A percentile compares a stretch with the other conserved stretches of the same genome.
Evolutionary conservation across 2,113 vertebrate species (phyloP).

Genomic region (Athene noctua): DNA sequence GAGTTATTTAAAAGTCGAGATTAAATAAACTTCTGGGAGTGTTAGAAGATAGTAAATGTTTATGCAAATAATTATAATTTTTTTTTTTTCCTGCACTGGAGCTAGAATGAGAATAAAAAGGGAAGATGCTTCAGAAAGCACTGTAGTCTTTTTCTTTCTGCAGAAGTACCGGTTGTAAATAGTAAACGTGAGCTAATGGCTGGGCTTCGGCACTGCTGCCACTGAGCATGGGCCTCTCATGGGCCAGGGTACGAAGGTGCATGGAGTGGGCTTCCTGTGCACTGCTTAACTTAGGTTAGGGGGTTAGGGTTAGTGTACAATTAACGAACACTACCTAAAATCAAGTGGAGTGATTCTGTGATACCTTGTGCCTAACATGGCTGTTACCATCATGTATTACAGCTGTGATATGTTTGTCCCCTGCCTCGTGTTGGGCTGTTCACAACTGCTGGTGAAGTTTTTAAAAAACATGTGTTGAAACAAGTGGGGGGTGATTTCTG

Average conservation of each 20-base stretch:
- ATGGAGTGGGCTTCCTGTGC: background rate
- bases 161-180: background rate
- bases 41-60: background rate
- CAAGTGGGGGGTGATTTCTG: background rate
- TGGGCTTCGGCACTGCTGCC: background rate
- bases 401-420: background rate
- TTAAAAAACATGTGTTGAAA: background rate
- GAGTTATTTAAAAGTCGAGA: background rate
- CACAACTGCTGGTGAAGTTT: background rate
- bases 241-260: background rate
- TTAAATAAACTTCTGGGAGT: background rate
- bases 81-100: background rate
- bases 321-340: accelerated
- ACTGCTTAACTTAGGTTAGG: too few species aligned
- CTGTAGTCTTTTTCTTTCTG: background rate
- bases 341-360: background rate
- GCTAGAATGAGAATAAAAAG: background rate
- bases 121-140: background rate
- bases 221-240: accelerated
- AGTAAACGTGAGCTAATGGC: background rate
- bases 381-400: background rate
- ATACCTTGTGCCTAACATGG: background rate
- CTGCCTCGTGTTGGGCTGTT: accelerated
- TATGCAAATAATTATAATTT: background rate
- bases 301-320: too few species aligned